Evolutionary conservation across 2,797 vertebrate genomes (phyloP).

Genomic region (Xenentodon cancila): DNA sequence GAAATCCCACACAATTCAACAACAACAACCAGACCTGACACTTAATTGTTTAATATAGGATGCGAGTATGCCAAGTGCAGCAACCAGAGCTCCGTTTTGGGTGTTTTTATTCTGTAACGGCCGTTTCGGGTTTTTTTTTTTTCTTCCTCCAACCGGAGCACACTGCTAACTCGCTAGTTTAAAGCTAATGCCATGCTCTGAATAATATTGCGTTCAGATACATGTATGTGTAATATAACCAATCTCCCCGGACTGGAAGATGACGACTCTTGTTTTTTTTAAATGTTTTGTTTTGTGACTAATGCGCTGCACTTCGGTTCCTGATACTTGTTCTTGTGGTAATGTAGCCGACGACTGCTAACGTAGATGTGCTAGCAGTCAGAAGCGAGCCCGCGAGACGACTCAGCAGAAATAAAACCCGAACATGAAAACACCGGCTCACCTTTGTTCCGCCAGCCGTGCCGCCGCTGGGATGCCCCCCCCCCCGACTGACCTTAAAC

Average conservation of each 20-base stretch:
- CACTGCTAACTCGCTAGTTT: slow-evolving; percentile 53
- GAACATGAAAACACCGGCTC: slow-evolving; percentile 13
- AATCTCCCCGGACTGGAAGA: not conserved
- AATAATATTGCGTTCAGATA: not conserved
- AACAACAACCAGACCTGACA: accelerated
- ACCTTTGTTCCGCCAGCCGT: too few species aligned
- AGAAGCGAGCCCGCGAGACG: slow-evolving; percentile 72
- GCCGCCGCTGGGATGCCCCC: too few species aligned
- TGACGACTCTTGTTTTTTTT: not conserved
- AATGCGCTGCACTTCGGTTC: too few species aligned
- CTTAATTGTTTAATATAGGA: accelerated
- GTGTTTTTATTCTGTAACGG: slow-evolving; percentile 16
- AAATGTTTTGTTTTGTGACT: too few species aligned
- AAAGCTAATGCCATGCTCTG: slow-evolving; percentile 15
- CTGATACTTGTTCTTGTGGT: too few species aligned
- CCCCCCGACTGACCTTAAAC: too few species aligned
- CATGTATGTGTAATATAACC: not conserved
- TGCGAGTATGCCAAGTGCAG: not conserved
- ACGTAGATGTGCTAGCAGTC: slow-evolving; percentile 70
- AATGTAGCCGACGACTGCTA: slow-evolving; percentile 30
- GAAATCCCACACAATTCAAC: slow-evolving; percentile 1
- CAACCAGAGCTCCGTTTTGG: not conserved
- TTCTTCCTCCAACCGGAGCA: slow-evolving; percentile 39
- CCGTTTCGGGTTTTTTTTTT: slow-evolving; percentile 7
- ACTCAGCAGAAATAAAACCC: slow-evolving; percentile 74